Evolutionary conservation across 2,888 invertebrate species (phyloP), one percentile per base, ranked within the genome.

Genomic region (Caenorhabditis macrosperma): DNA sequence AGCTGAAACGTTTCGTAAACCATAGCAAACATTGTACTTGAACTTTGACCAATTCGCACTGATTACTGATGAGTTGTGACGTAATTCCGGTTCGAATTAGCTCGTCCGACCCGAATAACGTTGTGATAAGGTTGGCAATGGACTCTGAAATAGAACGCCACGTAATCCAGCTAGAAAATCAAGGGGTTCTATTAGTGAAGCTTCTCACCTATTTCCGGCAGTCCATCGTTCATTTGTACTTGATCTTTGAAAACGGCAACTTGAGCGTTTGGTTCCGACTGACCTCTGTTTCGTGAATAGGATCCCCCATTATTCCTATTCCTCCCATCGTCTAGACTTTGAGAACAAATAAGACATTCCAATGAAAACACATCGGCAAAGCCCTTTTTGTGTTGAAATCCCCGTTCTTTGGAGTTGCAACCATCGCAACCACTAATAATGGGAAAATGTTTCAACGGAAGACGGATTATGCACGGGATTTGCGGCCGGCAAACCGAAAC

Each of bases 21-120:
- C 52, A 52, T 17, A 38, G n/a, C n/a, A 2, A 38, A 30, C 41
- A 57, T 10, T 41, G 38, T 54, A 41, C 24, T 0, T 48, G 50
- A 50, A 50, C 28, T 38, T 17, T 50, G 69, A 52, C 35, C 59
- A 17, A 46, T 20, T 15, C 6, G 10, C 35, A 24, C 22, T 4
- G 17, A 33, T 59, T 54, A 35, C 55, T 41, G 44, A 67, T 60
- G 60, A 59, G 41, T 41, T 52, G 44, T 66, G 59, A 67, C 75
- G 75, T 55, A 75, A 33, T 67, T 75, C 75, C 75, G 75, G 66
- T 75, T 60, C 28, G 67, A 64, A 57, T 74, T 64, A 68, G 44
- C 57, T 10, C 28, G 33, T 24, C 28, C 44, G 35, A 63, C 54
- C 46, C 52, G 44, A 60, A 52, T 52, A 38, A 2, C 3, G 6